Conservation (phyloP, 2,888 invertebrate genomes). For the Pseudoips prasinana region DNA sequence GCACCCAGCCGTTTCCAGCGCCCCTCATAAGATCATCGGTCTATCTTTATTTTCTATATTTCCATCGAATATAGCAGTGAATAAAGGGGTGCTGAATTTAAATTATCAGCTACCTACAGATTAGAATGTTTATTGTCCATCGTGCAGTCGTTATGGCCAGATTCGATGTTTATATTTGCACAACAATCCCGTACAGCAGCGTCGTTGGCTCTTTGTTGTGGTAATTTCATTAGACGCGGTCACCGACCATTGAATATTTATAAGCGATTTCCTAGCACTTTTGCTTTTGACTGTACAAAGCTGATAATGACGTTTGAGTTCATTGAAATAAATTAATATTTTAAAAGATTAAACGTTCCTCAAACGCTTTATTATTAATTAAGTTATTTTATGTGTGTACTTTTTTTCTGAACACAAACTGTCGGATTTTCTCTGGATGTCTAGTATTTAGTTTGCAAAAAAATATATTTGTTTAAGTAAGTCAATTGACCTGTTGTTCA, state of each 20-base stretch:
- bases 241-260: slow-evolving; percentile 69
- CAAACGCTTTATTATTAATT: too few relatives aligned
- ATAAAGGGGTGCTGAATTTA: slow-evolving; percentile 21
- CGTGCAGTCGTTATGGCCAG: slow-evolving; percentile 52
- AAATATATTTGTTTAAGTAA: too few relatives aligned
- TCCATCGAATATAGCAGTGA: too few relatives aligned
- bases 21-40: too few relatives aligned
- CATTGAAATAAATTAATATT: slow-evolving; percentile 16
- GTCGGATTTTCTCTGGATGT: too few relatives aligned
- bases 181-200: slow-evolving; percentile 55
- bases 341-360: background rate
- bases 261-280: slow-evolving; percentile 52
- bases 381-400: too few relatives aligned
- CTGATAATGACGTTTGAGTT: slow-evolving; percentile 18
- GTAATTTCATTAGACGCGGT: slow-evolving; percentile 72
- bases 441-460: too few relatives aligned
- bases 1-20: too few relatives aligned
- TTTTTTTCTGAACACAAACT: too few relatives aligned
- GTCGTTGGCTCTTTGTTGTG: slow-evolving; percentile 67
- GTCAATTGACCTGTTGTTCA: too few relatives aligned
- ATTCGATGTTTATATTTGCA: slow-evolving; percentile 75
- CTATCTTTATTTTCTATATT: too few relatives aligned
- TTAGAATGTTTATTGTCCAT: slow-evolving; percentile 38
- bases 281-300: slow-evolving; percentile 39
- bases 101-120: slow-evolving; percentile 27